Conservation (phyloP, 1,140 invertebrate species). For the Spodoptera litura region DNA sequence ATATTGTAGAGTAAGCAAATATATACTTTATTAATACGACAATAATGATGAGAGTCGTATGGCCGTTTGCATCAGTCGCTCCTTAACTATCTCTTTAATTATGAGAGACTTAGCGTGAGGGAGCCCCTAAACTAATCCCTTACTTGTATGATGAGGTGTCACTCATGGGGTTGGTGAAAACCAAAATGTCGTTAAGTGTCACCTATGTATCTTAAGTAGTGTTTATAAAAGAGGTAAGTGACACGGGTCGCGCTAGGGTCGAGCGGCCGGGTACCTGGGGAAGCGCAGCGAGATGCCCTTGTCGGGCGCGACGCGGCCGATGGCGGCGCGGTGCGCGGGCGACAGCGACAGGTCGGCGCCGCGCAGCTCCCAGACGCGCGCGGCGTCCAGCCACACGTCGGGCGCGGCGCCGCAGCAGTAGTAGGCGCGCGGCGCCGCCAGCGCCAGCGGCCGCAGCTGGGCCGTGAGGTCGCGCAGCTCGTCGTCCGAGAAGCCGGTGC, state of each 20-base stretch:
- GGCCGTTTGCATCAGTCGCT: no score
- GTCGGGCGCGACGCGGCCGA: constrained; percentile 95
- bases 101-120: no score
- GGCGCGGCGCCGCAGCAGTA: constrained; percentile 91
- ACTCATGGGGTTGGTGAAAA: neutral
- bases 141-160: no score
- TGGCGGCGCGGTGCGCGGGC: constrained; percentile 96
- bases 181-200: no score
- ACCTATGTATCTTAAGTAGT: no score
- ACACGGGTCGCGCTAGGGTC: neutral
- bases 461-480: constrained; percentile 92
- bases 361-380: constrained; percentile 99
- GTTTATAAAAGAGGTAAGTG: no score
- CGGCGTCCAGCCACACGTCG: constrained; percentile 98
- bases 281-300: constrained; percentile 98
- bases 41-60: no score
- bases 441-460: constrained; percentile 92
- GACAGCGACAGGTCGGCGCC: constrained; percentile 99
- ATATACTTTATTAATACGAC: no score
- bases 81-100: no score
- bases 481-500: constrained; percentile 98
- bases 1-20: no score
- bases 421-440: constrained; percentile 92
- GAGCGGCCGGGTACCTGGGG: constrained; percentile 87
- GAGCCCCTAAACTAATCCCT: no score